Base-by-base conservation (phyloP, 2,113 vertebrate genomes). In the Brevimyrus niger region DNA sequence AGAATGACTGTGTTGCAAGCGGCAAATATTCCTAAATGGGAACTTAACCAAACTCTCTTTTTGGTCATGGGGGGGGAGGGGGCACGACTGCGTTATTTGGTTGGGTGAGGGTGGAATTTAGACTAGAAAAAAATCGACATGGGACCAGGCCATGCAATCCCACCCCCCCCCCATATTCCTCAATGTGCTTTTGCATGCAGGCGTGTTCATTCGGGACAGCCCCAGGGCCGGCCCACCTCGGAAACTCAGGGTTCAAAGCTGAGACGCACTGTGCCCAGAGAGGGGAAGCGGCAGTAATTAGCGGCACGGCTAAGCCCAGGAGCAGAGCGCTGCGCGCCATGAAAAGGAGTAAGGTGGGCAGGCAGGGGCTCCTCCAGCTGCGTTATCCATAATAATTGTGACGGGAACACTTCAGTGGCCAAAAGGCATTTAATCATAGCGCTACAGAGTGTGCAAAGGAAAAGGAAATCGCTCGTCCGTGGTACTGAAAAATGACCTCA, bases 341-440 rank as follows among this genome's bases (percentile, higher is more conserved):
- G 35, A 61, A 47, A 53, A 23, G 15, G n/a, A 23, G 4, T 38
- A 15, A 61, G n/a, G 55, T 31, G n/a, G 46, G 3, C 19, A 46
- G 47, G 84, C 46, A 51, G 38, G 82, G 38, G 82, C 44, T 47
- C 46, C 13, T 7, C 50, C 15, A n/a, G 48, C 27, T 35, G 50
- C 21, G 85, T 27, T n/a, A 27, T 47, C 58, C 50, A 61, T 69
- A 86, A 89, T 50, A 85, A 89, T 55, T 86, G 89, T 86, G 89
- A 53, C 8, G 10, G 55, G n/a, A 48, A 15, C 42, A 17, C 82
- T 89, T 55, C 53, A 89, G 35, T 65, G 44, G 50, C 83, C 53
- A 69, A 86, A 89, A 69, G 47, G 47, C 27, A 86, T 48, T 89
- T 89, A 89, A 89, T 69, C 83, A 69, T 8, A 47, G 42, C 11